Evolutionary conservation across 35 echinoderm and acorn worm species (phyloP).

Genomic region (Holothuria glaberrima): DNA sequence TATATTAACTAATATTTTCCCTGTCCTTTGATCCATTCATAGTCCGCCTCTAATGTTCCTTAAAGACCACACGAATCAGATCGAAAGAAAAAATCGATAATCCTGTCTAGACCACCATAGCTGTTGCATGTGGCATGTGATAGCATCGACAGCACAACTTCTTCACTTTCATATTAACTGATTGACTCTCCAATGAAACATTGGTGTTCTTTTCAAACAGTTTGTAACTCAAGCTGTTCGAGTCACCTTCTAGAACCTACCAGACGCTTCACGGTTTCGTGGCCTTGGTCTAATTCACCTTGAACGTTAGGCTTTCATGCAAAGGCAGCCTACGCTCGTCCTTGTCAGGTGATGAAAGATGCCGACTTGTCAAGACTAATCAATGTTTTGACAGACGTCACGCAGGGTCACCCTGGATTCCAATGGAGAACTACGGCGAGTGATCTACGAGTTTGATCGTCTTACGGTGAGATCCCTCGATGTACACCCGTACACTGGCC

Average conservation of each 20-base stretch:
- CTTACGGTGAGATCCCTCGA: constrained; percentile 25
- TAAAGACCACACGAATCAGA: too few relatives aligned
- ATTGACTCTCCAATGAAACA: constrained; percentile 41
- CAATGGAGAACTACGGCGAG: constrained; percentile 40
- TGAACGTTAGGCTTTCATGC: constrained; percentile 51
- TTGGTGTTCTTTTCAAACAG: constrained; percentile 42
- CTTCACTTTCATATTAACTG: constrained; percentile 17
- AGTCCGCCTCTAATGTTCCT: too few relatives aligned
- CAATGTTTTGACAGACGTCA: constrained; percentile 43
- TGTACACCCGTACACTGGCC: neutral
- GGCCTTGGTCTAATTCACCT: constrained; percentile 42
- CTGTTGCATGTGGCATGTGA: neutral
- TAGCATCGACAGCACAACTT: constrained; percentile 6
- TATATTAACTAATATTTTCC: too few relatives aligned
- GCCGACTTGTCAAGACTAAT: constrained; percentile 49
- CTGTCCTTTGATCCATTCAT: too few relatives aligned
- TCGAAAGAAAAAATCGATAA: neutral
- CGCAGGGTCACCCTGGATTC: constrained; percentile 25
- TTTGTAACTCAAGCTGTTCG: constrained; percentile 57
- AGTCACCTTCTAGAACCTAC: constrained; percentile 46
- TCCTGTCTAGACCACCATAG: constrained; percentile 18
- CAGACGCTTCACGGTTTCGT: constrained; percentile 45
- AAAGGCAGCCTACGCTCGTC: constrained; percentile 19
- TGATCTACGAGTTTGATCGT: constrained; percentile 31
- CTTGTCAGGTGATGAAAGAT: constrained; percentile 50